These are phyloP conservation scores for Brachypalpus laphriformis DNA, from an alignment of 2,888 invertebrate genomes.

Conservation along the genomic window DNA sequence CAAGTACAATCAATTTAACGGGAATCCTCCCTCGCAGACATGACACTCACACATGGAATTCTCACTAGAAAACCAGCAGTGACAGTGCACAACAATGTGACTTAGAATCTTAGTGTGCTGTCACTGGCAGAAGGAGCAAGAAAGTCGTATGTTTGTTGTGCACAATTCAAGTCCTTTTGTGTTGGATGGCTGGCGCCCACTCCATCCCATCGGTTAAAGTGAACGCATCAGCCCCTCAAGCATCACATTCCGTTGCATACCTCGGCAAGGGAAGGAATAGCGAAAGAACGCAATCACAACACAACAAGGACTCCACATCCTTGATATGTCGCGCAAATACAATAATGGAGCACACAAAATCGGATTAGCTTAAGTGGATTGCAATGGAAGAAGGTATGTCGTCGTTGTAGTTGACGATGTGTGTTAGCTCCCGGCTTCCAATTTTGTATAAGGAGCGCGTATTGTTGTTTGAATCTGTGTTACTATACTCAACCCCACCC, in stretches of 20 bases:
- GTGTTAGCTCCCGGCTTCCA: constrained; percentile 31
- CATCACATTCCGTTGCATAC: constrained; percentile 58
- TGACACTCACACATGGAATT: constrained; percentile 38
- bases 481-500: constrained; percentile 11
- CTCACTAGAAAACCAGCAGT: background rate
- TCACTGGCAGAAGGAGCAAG: constrained; percentile 55
- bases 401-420: constrained; percentile 33
- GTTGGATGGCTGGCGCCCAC: constrained; percentile 9
- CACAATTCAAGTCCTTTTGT: constrained; percentile 68
- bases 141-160: constrained; percentile 64
- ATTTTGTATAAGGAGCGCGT: constrained; percentile 22
- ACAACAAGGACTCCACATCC: constrained; percentile 72
- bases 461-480: constrained; percentile 55
- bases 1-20: constrained; percentile 54
- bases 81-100: constrained; percentile 59
- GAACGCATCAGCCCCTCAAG: constrained; percentile 38
- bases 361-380: constrained; percentile 74
- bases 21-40: constrained; percentile 48
- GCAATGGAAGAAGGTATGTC: constrained; percentile 64
- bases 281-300: constrained; percentile 70
- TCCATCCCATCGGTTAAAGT: background rate
- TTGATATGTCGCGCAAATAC: constrained; percentile 73
- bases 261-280: constrained; percentile 25
- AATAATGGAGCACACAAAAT: constrained; percentile 74
- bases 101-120: constrained; percentile 46